A percentile compares a stretch with the other conserved stretches of the same genome.
phyloP scores from a whole-genome alignment of 2,113 vertebrate species.

The Anolis sagrei region DNA sequence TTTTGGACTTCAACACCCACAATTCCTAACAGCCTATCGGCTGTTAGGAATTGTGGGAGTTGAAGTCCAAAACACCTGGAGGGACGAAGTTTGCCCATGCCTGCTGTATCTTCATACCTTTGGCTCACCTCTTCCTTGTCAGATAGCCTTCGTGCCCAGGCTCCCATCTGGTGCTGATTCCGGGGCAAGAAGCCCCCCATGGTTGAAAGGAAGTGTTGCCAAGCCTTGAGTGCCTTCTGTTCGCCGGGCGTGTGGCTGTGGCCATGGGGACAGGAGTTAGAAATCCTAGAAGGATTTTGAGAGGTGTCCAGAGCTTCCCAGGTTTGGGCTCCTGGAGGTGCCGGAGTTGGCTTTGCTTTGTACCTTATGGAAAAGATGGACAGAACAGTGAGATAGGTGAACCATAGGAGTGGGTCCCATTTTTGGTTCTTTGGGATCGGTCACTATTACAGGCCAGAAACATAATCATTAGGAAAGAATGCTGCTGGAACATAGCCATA shows the following conservation, averaged over 20 bases:
- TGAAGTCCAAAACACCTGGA: no score
- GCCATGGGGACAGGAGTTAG: not conserved
- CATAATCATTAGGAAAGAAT: no score
- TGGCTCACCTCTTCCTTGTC: not conserved
- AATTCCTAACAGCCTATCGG: no score
- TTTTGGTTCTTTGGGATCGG: not conserved
- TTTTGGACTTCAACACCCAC: no score
- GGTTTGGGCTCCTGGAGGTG: not conserved
- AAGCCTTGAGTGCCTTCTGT: not conserved
- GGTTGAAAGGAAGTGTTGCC: not conserved
- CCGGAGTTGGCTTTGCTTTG: not conserved
- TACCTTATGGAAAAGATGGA: not conserved
- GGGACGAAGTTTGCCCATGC: no score
- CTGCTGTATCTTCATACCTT: no score
- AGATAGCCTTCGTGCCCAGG: accelerated
- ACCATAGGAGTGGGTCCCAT: accelerated
- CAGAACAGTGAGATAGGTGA: no score
- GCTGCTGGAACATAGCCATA: no score
- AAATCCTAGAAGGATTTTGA: no score
- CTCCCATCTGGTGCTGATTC: accelerated
- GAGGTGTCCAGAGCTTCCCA: not conserved
- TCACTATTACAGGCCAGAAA: no score
- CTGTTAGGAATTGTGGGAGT: no score
- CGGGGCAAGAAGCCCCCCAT: accelerated
- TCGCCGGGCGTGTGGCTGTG: not conserved